These are phyloP conservation scores for Apodemus sylvaticus DNA, from an alignment of 2,113 vertebrate species.

Conservation along the genomic window DNA sequence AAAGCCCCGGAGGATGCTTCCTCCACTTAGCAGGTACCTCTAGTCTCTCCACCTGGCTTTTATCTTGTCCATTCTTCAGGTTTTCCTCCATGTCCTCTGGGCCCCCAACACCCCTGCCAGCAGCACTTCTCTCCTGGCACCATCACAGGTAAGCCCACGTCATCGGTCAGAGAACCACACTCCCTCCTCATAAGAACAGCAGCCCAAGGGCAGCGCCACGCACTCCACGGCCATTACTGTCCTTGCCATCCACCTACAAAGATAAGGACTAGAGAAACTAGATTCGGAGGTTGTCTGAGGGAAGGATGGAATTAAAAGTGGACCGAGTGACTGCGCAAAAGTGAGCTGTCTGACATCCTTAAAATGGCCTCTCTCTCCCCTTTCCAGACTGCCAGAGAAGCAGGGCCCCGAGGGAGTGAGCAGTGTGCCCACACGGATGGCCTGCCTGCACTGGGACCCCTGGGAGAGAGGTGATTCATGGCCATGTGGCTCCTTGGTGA, in stretches of 20 bases:
- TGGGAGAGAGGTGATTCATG: background rate
- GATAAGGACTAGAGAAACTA: background rate
- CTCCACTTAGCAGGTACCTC: background rate
- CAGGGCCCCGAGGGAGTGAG: background rate
- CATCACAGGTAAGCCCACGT: background rate
- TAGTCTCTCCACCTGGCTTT: background rate
- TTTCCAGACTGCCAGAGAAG: background rate
- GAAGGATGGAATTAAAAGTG: background rate
- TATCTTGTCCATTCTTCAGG: background rate
- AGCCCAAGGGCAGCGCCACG: rapidly evolving
- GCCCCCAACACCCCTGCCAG: background rate
- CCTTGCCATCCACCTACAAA: background rate
- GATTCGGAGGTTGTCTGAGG: background rate
- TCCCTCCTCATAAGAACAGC: rapidly evolving
- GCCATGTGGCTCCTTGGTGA: background rate
- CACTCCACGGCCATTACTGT: rapidly evolving
- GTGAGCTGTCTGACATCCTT: background rate
- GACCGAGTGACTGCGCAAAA: background rate
- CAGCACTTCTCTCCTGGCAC: rapidly evolving
- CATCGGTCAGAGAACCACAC: rapidly evolving
- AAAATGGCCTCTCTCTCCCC: background rate
- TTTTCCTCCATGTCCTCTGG: background rate
- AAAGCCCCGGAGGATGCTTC: background rate
- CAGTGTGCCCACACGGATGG: background rate
- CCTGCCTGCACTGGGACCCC: background rate